Evolutionary conservation across 2,113 vertebrate genomes (phyloP).

Genomic region (Mirounga angustirostris): DNA sequence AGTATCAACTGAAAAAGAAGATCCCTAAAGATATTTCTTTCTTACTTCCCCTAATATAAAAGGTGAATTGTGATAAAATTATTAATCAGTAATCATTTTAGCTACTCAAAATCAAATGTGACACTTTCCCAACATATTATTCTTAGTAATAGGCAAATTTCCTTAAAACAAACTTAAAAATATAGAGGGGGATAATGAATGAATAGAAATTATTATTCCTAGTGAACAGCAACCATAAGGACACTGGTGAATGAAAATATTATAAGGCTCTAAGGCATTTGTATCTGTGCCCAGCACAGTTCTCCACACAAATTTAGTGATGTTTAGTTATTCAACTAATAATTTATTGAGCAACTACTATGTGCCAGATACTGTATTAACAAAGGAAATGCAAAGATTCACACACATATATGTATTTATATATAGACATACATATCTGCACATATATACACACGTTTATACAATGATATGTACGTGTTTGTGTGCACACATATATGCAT

Average conservation of each 20-base stretch:
- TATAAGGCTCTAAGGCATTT: not conserved
- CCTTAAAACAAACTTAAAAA: constrained; percentile 46
- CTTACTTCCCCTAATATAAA: constrained; percentile 36
- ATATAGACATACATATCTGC: not conserved
- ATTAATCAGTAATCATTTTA: constrained; percentile 31
- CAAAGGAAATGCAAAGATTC: constrained; percentile 7
- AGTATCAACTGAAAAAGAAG: constrained; percentile 76
- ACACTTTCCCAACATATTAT: constrained; percentile 47
- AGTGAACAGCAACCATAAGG: not conserved
- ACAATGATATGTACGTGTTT: not conserved
- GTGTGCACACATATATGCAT: not conserved
- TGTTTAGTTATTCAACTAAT: constrained; percentile 29
- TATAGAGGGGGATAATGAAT: not conserved
- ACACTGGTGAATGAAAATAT: constrained; percentile 30
- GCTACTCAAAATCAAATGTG: constrained; percentile 25
- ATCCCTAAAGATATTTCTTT: constrained; percentile 73
- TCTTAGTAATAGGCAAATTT: constrained; percentile 40
- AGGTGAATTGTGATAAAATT: constrained; percentile 60
- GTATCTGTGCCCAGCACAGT: not conserved
- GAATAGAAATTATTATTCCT: constrained; percentile 57
- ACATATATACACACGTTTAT: not conserved
- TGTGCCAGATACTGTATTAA: not conserved
- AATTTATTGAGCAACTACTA: constrained; percentile 26
- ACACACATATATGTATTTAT: not conserved
- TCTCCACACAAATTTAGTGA: not conserved